These are phyloP conservation scores for Philaethria dido DNA, from an alignment of 2,888 invertebrate genomes.

Conservation along the genomic window DNA sequence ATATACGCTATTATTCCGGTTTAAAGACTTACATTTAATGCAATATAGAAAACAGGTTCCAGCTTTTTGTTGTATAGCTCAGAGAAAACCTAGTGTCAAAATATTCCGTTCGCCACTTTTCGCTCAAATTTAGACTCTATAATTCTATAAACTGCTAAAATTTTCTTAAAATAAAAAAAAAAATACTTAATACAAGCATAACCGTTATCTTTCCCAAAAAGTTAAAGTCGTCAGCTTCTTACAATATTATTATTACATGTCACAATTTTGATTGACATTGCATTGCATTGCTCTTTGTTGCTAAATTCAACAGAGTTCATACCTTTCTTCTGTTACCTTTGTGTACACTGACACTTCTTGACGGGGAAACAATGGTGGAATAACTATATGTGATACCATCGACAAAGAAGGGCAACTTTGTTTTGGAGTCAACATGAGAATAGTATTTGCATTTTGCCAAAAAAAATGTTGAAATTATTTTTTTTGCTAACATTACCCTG, in stretches of 20 bases:
- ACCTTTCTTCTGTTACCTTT: slow-evolving; percentile 32
- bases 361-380: slow-evolving; percentile 46
- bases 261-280: slow-evolving; percentile 47
- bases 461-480: slow-evolving; percentile 4
- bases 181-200: background rate
- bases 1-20: too few species aligned
- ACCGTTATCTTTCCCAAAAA: slow-evolving; percentile 13
- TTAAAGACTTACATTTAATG: too few species aligned
- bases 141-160: background rate
- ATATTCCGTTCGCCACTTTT: too few species aligned
- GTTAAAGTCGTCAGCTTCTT: background rate
- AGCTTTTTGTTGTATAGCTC: too few species aligned
- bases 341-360: slow-evolving; percentile 45
- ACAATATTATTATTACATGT: slow-evolving; percentile 21
- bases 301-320: slow-evolving; percentile 48
- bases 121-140: too few species aligned
- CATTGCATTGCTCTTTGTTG: slow-evolving; percentile 40
- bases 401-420: slow-evolving; percentile 25
- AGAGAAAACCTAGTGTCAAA: too few species aligned
- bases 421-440: slow-evolving; percentile 27
- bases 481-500: slow-evolving; percentile 5
- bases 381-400: slow-evolving; percentile 41
- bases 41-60: too few species aligned
- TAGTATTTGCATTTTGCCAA: slow-evolving; percentile 32
- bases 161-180: background rate